Percentiles rank a stretch among this genome's conserved stretches.
These are phyloP conservation scores for Tetheella fluctuosa DNA, from an alignment of 2,888 invertebrate species.

Conservation along the genomic window DNA sequence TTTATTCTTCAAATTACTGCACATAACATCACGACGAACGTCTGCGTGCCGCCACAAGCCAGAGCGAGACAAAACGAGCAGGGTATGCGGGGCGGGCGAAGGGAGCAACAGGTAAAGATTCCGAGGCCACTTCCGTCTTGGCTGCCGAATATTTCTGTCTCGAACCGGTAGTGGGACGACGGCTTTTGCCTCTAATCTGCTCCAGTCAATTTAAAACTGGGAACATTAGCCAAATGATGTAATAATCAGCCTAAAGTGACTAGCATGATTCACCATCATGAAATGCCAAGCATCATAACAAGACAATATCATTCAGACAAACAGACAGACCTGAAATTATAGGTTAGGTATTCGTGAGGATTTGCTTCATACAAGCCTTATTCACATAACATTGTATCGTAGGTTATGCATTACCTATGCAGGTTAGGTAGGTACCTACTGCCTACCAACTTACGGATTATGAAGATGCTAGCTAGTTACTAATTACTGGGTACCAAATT, in stretches of 20 bases:
- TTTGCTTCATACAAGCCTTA: too few relatives aligned
- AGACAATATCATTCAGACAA: background rate
- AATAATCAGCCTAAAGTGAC: conserved; percentile 24
- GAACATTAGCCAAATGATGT: conserved; percentile 36
- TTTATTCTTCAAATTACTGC: conserved; percentile 78
- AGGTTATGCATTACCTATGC: too few relatives aligned
- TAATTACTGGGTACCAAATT: background rate
- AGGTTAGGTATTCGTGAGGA: too few relatives aligned
- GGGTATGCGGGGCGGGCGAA: conserved; percentile 74
- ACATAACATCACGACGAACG: conserved; percentile 66
- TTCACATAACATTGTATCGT: too few relatives aligned
- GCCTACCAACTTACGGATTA: background rate
- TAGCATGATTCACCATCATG: conserved; percentile 29
- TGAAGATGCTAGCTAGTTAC: too few relatives aligned
- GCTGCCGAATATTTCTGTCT: conserved; percentile 85
- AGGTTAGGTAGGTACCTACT: too few relatives aligned
- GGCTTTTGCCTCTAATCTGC: conserved; percentile 47
- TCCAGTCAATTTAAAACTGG: conserved; percentile 36
- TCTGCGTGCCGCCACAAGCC: conserved; percentile 56
- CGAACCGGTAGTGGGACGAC: conserved; percentile 83
- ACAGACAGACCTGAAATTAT: background rate
- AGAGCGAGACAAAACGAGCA: conserved; percentile 66
- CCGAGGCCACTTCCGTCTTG: conserved; percentile 85
- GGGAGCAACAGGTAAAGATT: conserved; percentile 85
- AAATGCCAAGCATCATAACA: background rate